Conservation (phyloP, 2,113 vertebrate genomes). For the Amphiprion percula region DNA sequence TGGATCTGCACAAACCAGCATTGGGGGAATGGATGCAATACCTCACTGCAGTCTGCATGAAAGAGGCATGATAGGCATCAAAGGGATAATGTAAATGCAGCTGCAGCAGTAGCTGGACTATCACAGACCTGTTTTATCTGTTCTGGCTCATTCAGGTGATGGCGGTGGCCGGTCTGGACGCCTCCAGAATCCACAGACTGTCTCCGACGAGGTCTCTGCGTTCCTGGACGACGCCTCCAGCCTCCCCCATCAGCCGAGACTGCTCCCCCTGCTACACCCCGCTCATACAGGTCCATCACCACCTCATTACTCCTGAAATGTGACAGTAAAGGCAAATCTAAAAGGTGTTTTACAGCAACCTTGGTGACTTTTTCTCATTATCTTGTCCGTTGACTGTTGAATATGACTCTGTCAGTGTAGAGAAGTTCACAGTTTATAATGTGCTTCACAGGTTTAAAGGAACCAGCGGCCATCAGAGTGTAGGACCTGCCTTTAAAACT, state of each 20-base stretch:
- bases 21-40: too few relatives aligned
- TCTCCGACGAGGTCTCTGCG: slow-evolving; percentile 91
- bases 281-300: slow-evolving; percentile 88
- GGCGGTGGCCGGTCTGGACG: slow-evolving; percentile 94
- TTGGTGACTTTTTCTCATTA: too few relatives aligned
- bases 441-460: too few relatives aligned
- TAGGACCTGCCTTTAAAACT: too few relatives aligned
- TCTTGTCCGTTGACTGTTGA: too few relatives aligned
- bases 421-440: too few relatives aligned
- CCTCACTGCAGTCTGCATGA: too few relatives aligned
- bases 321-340: not conserved
- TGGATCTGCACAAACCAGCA: too few relatives aligned
- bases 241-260: slow-evolving; percentile 88
- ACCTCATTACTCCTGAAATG: not conserved
- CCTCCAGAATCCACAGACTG: slow-evolving; percentile 88
- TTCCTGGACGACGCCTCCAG: slow-evolving; percentile 95
- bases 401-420: too few relatives aligned
- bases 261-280: slow-evolving; percentile 89
- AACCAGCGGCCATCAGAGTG: too few relatives aligned
- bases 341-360: too few relatives aligned
- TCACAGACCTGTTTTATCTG: not conserved
- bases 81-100: not conserved
- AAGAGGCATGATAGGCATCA: too few relatives aligned
- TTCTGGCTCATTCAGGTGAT: slow-evolving; percentile 85
- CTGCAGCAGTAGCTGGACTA: not conserved